Evolutionary conservation across 2,888 invertebrate genomes (phyloP).

Genomic region (Idaea dimidiata): DNA sequence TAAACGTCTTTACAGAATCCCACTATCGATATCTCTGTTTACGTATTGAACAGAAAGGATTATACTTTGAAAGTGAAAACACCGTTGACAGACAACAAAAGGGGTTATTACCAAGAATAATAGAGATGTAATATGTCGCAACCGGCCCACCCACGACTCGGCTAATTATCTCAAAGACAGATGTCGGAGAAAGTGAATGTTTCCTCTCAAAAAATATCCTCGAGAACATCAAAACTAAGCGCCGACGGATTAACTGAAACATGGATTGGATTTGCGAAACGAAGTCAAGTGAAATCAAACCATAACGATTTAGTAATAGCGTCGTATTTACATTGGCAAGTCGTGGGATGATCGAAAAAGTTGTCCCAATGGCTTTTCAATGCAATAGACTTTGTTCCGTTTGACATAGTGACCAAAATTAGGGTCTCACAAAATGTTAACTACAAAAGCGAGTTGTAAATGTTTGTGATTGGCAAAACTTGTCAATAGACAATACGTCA

Average conservation of each 20-base stretch:
- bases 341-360: slow-evolving; percentile 14
- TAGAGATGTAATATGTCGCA: slow-evolving; percentile 39
- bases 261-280: slow-evolving; percentile 18
- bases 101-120: slow-evolving; percentile 58
- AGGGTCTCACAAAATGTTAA: neutral
- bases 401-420: slow-evolving; percentile 10
- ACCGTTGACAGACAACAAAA: slow-evolving; percentile 63
- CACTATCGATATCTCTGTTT: slow-evolving; percentile 69
- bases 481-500: slow-evolving; percentile 74
- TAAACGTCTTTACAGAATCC: slow-evolving; percentile 14
- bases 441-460: slow-evolving; percentile 9
- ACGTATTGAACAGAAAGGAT: slow-evolving; percentile 57
- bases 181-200: slow-evolving; percentile 70
- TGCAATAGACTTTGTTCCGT: neutral
- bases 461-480: slow-evolving; percentile 43
- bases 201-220: slow-evolving; percentile 60
- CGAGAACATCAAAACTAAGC: slow-evolving; percentile 72
- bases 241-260: slow-evolving; percentile 69
- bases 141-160: slow-evolving; percentile 60
- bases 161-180: slow-evolving; percentile 69
- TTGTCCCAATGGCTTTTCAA: neutral
- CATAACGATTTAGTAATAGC: slow-evolving; percentile 13
- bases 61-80: slow-evolving; percentile 72
- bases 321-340: slow-evolving; percentile 18
- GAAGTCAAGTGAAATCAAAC: slow-evolving; percentile 15